Evolutionary conservation across 2,113 vertebrate genomes (phyloP).

Genomic region (Cyprinodon tularosa): DNA sequence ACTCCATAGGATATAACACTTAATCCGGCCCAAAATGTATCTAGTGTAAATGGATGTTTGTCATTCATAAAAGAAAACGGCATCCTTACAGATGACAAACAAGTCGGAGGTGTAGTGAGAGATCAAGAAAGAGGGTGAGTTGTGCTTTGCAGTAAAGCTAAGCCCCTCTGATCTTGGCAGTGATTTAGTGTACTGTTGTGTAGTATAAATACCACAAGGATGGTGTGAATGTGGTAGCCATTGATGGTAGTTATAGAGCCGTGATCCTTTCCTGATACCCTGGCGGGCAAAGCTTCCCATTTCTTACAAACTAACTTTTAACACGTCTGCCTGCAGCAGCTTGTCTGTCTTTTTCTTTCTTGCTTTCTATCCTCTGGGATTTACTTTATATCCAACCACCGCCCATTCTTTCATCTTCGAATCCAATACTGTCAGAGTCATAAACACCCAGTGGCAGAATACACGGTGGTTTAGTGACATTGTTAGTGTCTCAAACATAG

Average conservation of each 20-base stretch:
- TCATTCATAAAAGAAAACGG: slow-evolving; percentile 24
- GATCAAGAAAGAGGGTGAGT: slow-evolving; percentile 10
- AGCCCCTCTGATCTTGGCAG: slow-evolving; percentile 20
- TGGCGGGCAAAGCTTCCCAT: slow-evolving; percentile 23
- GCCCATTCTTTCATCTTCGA: slow-evolving; percentile 55
- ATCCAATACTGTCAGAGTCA: slow-evolving; percentile 49
- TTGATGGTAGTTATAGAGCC: slow-evolving; percentile 17
- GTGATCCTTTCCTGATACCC: slow-evolving; percentile 22
- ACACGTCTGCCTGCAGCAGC: slow-evolving; percentile 29
- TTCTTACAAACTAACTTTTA: slow-evolving; percentile 40
- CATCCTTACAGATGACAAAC: slow-evolving; percentile 4
- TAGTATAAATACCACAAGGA: slow-evolving; percentile 35
- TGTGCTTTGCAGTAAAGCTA: not conserved
- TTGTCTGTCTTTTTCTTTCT: slow-evolving; percentile 43
- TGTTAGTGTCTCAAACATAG: slow-evolving; percentile 53
- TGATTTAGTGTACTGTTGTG: slow-evolving; percentile 41
- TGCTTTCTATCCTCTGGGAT: slow-evolving; percentile 52
- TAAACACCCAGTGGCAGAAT: slow-evolving; percentile 55
- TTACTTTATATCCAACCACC: slow-evolving; percentile 46
- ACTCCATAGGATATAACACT: slow-evolving; percentile 14
- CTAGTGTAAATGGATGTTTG: slow-evolving; percentile 32
- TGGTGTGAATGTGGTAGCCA: slow-evolving; percentile 26
- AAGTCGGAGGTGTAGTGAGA: slow-evolving; percentile 8
- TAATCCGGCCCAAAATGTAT: slow-evolving; percentile 25
- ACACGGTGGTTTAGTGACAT: slow-evolving; percentile 56